phyloP scores from a whole-genome alignment of 2,797 vertebrate species.

The Fundulus diaphanus region DNA sequence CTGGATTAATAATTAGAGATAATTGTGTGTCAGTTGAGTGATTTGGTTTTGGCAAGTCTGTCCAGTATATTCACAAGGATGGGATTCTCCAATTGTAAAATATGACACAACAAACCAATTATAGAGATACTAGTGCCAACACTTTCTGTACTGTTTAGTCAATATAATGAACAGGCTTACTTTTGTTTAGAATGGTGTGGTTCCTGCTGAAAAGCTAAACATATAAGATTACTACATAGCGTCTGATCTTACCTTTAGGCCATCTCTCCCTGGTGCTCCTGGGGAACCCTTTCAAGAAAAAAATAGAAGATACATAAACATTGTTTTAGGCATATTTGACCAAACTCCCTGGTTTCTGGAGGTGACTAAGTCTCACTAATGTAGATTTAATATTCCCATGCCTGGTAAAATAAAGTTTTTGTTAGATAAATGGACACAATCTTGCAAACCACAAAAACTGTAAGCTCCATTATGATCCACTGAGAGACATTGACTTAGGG shows the following conservation, averaged over 20 bases:
- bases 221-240: not conserved
- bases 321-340: conserved; percentile 12
- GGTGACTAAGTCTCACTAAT: not conserved
- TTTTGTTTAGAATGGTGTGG: not conserved
- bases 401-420: not conserved
- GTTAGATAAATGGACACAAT: not conserved
- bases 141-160: conserved; percentile 7
- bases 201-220: not conserved
- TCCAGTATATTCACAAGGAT: conserved; percentile 2
- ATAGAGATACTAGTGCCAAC: conserved; percentile 11
- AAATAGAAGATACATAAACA: conserved; percentile 6
- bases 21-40: conserved; percentile 13
- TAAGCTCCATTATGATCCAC: conserved; percentile 10
- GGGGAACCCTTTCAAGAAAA: conserved; percentile 83
- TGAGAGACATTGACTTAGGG: conserved; percentile 20
- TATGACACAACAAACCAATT: conserved; percentile 18
- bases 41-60: conserved; percentile 19
- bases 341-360: not conserved
- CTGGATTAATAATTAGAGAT: conserved; percentile 32
- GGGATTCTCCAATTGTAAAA: conserved; percentile 2
- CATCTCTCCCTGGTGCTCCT: conserved; percentile 92
- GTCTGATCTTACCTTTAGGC: conserved; percentile 87
- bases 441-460: conserved; percentile 23
- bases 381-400: not conserved
- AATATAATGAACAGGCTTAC: not conserved